Conservation (phyloP, 2,888 invertebrate species). For the Pilophorus perplexus region DNA sequence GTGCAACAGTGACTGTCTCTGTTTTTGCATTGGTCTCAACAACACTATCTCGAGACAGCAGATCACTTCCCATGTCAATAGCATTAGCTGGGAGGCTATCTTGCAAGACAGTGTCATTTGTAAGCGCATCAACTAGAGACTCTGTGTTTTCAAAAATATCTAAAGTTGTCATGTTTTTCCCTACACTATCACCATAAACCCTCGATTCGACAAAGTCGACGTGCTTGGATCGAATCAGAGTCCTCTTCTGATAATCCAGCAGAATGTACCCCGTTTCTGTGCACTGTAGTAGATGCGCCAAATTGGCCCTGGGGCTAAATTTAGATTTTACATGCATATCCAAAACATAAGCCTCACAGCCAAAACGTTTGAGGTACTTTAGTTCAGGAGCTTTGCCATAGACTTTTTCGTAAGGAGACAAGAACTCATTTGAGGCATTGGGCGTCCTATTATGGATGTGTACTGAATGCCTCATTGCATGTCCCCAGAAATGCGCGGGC, state of each 20-base stretch:
- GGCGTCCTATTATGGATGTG: conserved; percentile 22
- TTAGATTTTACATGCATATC: not conserved
- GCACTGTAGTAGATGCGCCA: not conserved
- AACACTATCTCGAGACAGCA: too few species aligned
- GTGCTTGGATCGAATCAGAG: not conserved
- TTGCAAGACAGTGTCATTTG: too few species aligned
- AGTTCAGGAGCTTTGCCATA: not conserved
- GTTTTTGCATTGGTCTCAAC: too few species aligned
- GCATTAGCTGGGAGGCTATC: too few species aligned
- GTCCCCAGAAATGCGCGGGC: not conserved
- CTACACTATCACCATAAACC: not conserved
- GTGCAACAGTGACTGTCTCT: too few species aligned
- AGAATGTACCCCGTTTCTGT: not conserved
- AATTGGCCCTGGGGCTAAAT: not conserved
- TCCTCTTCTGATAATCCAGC: not conserved
- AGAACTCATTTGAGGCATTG: not conserved
- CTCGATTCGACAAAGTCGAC: not conserved
- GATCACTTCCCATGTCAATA: not conserved
- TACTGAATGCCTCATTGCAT: conserved; percentile 6
- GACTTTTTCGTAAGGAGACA: conserved; percentile 1
- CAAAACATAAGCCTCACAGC: conserved; percentile 8
- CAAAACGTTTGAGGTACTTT: not conserved
- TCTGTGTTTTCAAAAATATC: not conserved
- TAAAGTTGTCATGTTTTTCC: not conserved
- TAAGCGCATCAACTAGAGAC: not conserved